A percentile compares a stretch with the other conserved stretches of the same genome.
These are phyloP conservation scores for Rhopalosiphum maidis DNA, from an alignment of 1,140 invertebrate genomes.

Conservation along the genomic window DNA sequence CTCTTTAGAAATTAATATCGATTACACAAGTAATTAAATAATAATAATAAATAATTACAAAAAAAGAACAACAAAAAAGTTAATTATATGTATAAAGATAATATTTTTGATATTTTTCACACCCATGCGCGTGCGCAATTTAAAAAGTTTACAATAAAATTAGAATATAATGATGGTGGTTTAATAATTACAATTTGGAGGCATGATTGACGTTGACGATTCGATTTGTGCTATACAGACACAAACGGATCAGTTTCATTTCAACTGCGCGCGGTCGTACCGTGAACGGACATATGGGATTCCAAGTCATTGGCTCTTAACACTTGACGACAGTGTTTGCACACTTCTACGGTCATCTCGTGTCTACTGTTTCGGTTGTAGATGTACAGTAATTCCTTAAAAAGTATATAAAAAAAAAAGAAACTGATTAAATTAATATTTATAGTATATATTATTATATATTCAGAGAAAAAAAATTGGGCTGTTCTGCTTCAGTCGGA, in stretches of 20 bases:
- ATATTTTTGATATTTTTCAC: not conserved
- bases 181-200: not conserved
- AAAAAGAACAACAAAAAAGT: not conserved
- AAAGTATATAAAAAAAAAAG: conserved; percentile 3
- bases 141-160: not conserved
- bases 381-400: conserved; percentile 33
- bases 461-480: not conserved
- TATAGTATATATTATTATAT: not conserved
- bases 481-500: not conserved
- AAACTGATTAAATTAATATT: not conserved
- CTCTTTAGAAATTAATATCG: not conserved
- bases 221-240: not conserved
- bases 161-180: not conserved
- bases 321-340: conserved; percentile 25
- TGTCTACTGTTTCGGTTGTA: conserved; percentile 8
- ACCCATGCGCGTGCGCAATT: not conserved
- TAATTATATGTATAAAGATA: not conserved
- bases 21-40: not conserved
- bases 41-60: conserved; percentile 6
- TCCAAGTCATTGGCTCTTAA: not conserved
- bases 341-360: conserved; percentile 19
- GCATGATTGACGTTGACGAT: not conserved
- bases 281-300: conserved; percentile 7
- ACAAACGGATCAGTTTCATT: not conserved
- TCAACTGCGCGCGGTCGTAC: not conserved